Evolutionary conservation across 1,140 invertebrate species (phyloP), one percentile per base, ranked within the genome.

Genomic region (Euschistus heros): DNA sequence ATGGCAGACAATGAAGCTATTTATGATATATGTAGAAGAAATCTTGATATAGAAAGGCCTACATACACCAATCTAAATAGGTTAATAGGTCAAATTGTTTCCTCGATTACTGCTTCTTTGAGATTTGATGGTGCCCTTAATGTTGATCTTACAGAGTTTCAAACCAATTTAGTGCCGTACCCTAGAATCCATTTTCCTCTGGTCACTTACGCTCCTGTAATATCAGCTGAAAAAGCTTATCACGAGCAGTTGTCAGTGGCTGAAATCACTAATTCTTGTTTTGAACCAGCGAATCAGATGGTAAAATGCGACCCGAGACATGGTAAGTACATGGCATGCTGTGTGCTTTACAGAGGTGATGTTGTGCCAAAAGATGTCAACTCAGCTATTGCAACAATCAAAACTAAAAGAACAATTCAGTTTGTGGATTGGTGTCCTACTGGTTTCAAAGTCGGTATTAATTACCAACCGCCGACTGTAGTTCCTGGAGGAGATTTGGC

Each of bases 1-100:
- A 92, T 92, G 88, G 89, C 92, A 71, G 89, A 92, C 77, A 88
- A 91, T 75, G 90, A 92, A 75, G 90, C 89, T 68, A 93, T 94
- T 73, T 94, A 93, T 70, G 91, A 94, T 74, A 93, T 94, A 75
- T 94, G 92, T 76, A 81, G 89, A 54, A 81, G 89, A 52, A 93
- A 93, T 74, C 75, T 94, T 71, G 89, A 92, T 75, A 91, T 94
- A 68, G 89, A 91, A 71, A 81, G 89, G 50, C 90, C 89, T 22
- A 88, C 87, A 10, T 91, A 90, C 80, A 82, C 80, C 72, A 89
- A 86, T 75, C 77, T 87, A 71, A 91, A 91, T 74, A 76, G 88
- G 68, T 78, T 91, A 61, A 90, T 91, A 70, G 88, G 88, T 30
- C 89, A 91, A 77, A 90, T 92, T 70, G 89, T 92, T 3, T 90